A percentile compares a stretch with the other conserved stretches of the same genome.
Conservation (phyloP, 2,797 vertebrate genomes). For the Eurystomus glaucurus region DNA sequence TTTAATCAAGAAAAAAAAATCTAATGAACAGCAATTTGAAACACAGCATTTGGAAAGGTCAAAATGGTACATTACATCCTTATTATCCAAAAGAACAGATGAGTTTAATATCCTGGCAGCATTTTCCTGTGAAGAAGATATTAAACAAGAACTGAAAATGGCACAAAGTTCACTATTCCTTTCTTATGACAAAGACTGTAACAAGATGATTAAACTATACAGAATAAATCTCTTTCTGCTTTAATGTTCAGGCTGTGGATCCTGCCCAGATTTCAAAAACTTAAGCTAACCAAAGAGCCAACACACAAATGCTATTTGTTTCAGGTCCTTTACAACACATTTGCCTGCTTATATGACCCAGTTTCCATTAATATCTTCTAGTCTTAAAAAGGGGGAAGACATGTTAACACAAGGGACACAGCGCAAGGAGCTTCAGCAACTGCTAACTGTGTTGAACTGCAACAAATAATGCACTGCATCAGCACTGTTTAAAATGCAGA, state of each 20-base stretch:
- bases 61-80: slow-evolving; percentile 67
- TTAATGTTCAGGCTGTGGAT: not conserved
- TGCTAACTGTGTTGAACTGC: not conserved
- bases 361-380: not conserved
- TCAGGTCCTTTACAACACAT: not conserved
- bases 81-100: slow-evolving; percentile 66
- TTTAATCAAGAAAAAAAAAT: slow-evolving; percentile 49
- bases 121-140: slow-evolving; percentile 53
- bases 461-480: not conserved
- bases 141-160: slow-evolving; percentile 65
- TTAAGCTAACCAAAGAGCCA: not conserved
- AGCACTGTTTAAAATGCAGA: not conserved
- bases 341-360: not conserved
- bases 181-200: slow-evolving; percentile 23
- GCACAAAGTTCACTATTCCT: slow-evolving; percentile 2
- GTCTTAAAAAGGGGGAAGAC: not conserved
- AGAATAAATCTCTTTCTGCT: slow-evolving; percentile 62
- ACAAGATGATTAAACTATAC: slow-evolving; percentile 6
- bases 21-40: slow-evolving; percentile 48
- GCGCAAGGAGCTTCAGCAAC: not conserved
- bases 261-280: slow-evolving; percentile 16
- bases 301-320: not conserved
- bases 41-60: slow-evolving; percentile 74
- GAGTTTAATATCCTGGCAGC: slow-evolving; percentile 62
- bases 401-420: not conserved